Percentiles rank a stretch among this genome's conserved stretches.
Evolutionary conservation across 2,113 vertebrate species (phyloP).

Genomic region (Cinclus mexicanus): DNA sequence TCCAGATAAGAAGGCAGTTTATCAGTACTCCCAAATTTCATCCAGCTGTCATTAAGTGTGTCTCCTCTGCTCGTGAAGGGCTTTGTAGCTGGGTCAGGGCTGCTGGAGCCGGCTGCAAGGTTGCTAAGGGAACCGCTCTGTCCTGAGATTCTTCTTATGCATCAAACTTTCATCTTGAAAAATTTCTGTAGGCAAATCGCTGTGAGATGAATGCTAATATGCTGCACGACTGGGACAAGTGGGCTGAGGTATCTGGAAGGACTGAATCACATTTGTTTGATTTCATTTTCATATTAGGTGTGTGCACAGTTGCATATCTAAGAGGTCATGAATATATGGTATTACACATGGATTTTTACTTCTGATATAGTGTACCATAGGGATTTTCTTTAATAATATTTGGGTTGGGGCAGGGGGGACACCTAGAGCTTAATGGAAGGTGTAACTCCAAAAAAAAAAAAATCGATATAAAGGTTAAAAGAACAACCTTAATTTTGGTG

Average conservation of each 20-base stretch:
- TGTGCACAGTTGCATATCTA: slow-evolving; percentile 14
- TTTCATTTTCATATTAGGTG: slow-evolving; percentile 39
- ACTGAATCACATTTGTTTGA: slow-evolving; percentile 57
- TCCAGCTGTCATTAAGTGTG: slow-evolving; percentile 74
- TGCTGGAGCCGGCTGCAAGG: slow-evolving; percentile 72
- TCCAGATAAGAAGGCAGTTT: slow-evolving; percentile 78
- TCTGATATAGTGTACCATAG: not conserved
- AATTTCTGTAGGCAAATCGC: slow-evolving; percentile 79
- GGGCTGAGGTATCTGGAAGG: slow-evolving; percentile 43
- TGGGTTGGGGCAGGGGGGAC: not conserved
- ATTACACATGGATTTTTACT: not conserved
- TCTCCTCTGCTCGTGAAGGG: slow-evolving; percentile 70
- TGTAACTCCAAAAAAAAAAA: not conserved
- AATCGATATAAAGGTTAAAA: not conserved
- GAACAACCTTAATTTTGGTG: not conserved
- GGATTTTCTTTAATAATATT: not conserved
- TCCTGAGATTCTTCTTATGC: slow-evolving; percentile 76
- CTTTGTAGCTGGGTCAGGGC: slow-evolving; percentile 81
- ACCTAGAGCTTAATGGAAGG: not conserved
- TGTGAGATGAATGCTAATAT: slow-evolving; percentile 78
- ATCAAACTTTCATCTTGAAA: slow-evolving; percentile 81
- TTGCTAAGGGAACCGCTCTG: slow-evolving; percentile 83
- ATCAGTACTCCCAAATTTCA: slow-evolving; percentile 75
- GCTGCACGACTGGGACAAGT: slow-evolving; percentile 54
- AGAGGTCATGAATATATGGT: not conserved